Percentiles rank a stretch among this genome's conserved stretches.
Evolutionary conservation across 1,140 invertebrate genomes (phyloP).

Genomic region (Aphaenogaster floridana): DNA sequence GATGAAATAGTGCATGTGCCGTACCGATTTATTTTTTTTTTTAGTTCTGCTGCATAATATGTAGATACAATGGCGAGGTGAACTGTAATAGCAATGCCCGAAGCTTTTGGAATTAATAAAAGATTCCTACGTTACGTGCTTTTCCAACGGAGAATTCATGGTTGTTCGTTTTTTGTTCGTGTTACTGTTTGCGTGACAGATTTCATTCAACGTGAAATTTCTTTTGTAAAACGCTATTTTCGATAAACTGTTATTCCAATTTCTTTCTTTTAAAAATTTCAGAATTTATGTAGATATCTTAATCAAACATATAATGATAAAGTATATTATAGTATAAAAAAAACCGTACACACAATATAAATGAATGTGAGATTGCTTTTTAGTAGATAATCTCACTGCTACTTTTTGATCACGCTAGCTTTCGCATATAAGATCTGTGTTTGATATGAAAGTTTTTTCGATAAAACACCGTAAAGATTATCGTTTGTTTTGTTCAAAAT

Average conservation of each 20-base stretch:
- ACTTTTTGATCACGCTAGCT: background rate
- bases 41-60: background rate
- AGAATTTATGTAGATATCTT: background rate
- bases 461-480: background rate
- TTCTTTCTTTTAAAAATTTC: background rate
- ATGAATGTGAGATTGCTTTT: background rate
- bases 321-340: background rate
- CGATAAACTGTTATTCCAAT: background rate
- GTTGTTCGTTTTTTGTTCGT: conserved; percentile 8
- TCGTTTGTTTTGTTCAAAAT: background rate
- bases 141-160: background rate
- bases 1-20: conserved; percentile 12
- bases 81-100: conserved; percentile 2
- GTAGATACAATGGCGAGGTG: background rate
- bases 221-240: conserved; percentile 22
- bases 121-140: conserved; percentile 12
- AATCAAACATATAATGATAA: background rate
- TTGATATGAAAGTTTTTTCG: background rate
- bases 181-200: conserved; percentile 31
- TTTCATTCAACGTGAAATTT: conserved; percentile 38
- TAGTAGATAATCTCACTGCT: background rate
- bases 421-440: background rate
- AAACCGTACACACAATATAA: background rate
- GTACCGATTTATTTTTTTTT: conserved; percentile 44
- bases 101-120: conserved; percentile 48